Percentiles rank a stretch among this genome's conserved stretches.
Evolutionary conservation across 2,113 vertebrate genomes (phyloP).

Genomic region (Etia nguti): DNA sequence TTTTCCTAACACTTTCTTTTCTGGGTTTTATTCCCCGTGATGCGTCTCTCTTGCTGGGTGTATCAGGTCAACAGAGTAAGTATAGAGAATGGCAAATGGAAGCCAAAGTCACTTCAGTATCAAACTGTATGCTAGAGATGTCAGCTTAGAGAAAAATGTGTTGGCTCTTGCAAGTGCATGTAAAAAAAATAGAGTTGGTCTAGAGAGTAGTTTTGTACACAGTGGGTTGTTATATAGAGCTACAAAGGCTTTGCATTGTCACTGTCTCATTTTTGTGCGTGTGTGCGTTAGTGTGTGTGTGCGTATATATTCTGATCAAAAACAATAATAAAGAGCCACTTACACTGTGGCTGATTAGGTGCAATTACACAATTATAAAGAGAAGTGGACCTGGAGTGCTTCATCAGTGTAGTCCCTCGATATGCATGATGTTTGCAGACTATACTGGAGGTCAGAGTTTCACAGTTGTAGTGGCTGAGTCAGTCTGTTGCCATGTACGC

Average conservation of each 20-base stretch:
- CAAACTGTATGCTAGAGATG: background rate
- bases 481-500: constrained; percentile 12
- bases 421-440: constrained; percentile 29
- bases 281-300: background rate
- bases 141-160: background rate
- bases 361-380: background rate
- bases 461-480: background rate
- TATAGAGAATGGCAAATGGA: constrained; percentile 14
- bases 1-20: constrained; percentile 52
- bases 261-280: background rate
- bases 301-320: background rate
- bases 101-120: background rate
- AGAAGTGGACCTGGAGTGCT: constrained; percentile 17
- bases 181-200: background rate
- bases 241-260: background rate
- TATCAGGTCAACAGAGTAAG: constrained; percentile 70
- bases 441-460: background rate
- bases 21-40: constrained; percentile 26
- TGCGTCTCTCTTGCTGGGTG: constrained; percentile 31
- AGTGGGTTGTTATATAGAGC: background rate
- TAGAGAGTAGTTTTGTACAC: background rate
- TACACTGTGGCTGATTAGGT: background rate
- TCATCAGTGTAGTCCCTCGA: background rate
- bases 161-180: constrained; percentile 38
- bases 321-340: background rate